phyloP scores from a whole-genome alignment of 2,113 vertebrate species.

The Vimba vimba region DNA sequence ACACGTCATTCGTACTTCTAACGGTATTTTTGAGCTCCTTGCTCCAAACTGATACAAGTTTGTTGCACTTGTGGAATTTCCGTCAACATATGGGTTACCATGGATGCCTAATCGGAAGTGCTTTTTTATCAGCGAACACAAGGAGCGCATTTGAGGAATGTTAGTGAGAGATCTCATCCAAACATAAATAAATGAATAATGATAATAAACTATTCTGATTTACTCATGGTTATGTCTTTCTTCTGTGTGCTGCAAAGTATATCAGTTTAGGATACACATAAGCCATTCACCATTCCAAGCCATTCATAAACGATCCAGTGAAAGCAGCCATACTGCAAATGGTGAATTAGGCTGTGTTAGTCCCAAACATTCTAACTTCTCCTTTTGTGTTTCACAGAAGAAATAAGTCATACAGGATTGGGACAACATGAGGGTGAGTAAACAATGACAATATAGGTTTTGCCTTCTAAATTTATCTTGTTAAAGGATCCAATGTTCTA shows the following conservation, averaged over 20 bases:
- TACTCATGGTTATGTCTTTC: background rate
- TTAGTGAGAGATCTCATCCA: background rate
- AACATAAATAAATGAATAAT: background rate
- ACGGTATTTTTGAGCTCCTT: background rate
- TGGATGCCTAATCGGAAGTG: slow-evolving; percentile 21
- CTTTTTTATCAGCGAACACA: background rate
- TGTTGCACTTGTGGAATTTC: slow-evolving; percentile 10
- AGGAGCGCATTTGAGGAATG: background rate
- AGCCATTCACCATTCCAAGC: background rate
- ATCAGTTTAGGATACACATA: background rate
- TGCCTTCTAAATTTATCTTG: no score
- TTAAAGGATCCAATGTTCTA: no score
- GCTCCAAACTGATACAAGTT: background rate
- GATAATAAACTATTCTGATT: background rate
- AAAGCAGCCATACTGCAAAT: background rate
- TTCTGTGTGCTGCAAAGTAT: background rate
- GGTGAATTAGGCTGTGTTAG: background rate
- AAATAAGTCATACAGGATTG: background rate
- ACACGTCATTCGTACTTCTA: background rate
- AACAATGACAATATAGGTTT: background rate
- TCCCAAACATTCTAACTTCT: background rate
- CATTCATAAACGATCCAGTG: background rate
- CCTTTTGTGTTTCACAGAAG: background rate
- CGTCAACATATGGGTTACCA: slow-evolving; percentile 8
- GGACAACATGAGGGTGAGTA: background rate